Evolutionary conservation across 2,888 invertebrate species (phyloP).

Genomic region (Volucella bombylans): DNA sequence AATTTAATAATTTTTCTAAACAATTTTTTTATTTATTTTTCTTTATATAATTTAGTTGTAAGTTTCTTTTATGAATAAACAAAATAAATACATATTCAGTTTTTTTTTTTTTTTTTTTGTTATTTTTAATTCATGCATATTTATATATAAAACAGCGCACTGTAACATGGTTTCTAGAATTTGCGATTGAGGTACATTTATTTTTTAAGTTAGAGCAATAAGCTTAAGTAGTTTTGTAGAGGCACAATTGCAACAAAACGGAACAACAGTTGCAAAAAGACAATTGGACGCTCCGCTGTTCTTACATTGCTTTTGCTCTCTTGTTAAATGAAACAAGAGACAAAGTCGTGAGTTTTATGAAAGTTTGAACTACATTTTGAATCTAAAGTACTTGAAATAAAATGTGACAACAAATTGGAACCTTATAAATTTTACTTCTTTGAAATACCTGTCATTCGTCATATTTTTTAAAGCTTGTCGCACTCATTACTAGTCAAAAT

Average conservation of each 20-base stretch:
- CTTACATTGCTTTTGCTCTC: conserved; percentile 82
- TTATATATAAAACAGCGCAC: conserved; percentile 37
- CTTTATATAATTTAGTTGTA: conserved; percentile 39
- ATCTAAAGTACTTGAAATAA: too few species aligned
- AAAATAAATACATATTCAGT: conserved; percentile 65
- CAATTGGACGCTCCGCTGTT: conserved; percentile 83
- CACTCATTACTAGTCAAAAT: too few species aligned
- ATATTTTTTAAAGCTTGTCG: too few species aligned
- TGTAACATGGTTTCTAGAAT: conserved; percentile 54
- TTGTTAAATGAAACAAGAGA: conserved; percentile 67
- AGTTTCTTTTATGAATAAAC: conserved; percentile 50
- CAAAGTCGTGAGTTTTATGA: too few species aligned
- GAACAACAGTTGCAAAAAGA: conserved; percentile 83
- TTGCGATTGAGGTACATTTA: conserved; percentile 69
- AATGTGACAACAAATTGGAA: too few species aligned
- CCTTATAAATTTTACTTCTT: too few species aligned
- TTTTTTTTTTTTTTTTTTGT: conserved; percentile 21
- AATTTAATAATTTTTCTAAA: conserved; percentile 64
- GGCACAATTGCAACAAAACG: conserved; percentile 81
- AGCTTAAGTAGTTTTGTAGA: conserved; percentile 55
- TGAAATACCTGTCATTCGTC: too few species aligned
- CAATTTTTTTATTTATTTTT: conserved; percentile 76
- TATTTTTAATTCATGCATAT: background rate
- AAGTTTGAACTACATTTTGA: too few species aligned
- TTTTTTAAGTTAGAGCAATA: conserved; percentile 70